Evolutionary conservation across 2,888 invertebrate genomes (phyloP).

Genomic region (Pedicia rivosa): DNA sequence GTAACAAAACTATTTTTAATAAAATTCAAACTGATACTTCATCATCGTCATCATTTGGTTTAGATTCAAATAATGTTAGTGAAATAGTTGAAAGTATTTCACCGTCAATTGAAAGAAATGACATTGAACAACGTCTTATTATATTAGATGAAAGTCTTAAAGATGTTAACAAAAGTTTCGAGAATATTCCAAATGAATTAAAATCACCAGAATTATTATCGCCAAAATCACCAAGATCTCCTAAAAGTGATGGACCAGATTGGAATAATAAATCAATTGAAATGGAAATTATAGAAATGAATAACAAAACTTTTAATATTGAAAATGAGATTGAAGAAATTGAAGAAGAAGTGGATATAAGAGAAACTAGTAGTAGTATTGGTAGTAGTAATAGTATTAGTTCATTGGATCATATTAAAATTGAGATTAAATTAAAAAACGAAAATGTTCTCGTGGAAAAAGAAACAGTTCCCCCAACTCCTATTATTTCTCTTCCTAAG

Average conservation of each 20-base stretch:
- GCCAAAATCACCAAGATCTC: conserved; percentile 2
- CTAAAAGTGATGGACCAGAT: conserved; percentile 1
- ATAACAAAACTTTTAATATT: background rate
- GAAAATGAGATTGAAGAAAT: conserved; percentile 35
- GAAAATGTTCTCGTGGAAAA: no score
- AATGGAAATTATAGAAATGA: background rate
- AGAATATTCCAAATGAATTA: conserved; percentile 6
- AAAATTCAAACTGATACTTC: background rate
- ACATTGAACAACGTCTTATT: conserved; percentile 16
- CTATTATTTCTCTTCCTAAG: no score
- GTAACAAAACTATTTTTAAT: no score
- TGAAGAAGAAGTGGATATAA: conserved; percentile 39
- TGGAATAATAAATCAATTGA: no score
- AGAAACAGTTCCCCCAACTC: no score
- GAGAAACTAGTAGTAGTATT: background rate
- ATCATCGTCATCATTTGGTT: background rate
- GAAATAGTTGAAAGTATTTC: conserved; percentile 1
- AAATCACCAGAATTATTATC: conserved; percentile 7
- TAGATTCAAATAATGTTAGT: background rate
- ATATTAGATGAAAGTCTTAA: conserved; percentile 16
- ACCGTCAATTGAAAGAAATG: conserved; percentile 2
- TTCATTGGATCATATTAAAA: no score
- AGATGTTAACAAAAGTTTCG: conserved; percentile 14
- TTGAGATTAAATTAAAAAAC: no score
- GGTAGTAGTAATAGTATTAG: no score